A percentile compares a stretch with the other conserved stretches of the same genome.
phyloP scores from a whole-genome alignment of 2,113 vertebrate genomes.

The Grammomys dolichurus region DNA sequence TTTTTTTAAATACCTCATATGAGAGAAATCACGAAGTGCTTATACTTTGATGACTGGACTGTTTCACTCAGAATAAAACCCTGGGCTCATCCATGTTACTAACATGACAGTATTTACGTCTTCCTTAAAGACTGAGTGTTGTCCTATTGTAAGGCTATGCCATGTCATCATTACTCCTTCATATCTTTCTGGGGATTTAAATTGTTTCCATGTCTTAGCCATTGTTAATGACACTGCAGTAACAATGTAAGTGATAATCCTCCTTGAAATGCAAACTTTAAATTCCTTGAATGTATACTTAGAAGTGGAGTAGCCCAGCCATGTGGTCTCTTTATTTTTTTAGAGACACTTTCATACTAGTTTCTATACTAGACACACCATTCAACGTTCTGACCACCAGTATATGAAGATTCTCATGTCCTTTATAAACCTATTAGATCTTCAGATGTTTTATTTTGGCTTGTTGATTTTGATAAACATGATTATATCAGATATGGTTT shows the following conservation, averaged over 20 bases:
- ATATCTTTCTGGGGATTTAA: background rate
- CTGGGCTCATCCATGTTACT: background rate
- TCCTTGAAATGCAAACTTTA: background rate
- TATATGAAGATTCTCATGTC: background rate
- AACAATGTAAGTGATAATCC: background rate
- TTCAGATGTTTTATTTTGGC: background rate
- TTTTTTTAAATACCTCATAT: background rate
- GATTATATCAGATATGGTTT: background rate
- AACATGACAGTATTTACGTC: background rate
- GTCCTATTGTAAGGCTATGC: background rate
- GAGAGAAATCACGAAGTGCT: background rate
- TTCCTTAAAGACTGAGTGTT: background rate
- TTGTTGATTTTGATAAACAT: background rate
- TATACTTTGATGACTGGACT: background rate
- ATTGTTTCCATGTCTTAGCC: background rate
- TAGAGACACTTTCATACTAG: background rate
- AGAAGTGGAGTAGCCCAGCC: background rate
- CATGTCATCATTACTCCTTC: background rate
- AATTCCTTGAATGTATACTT: background rate
- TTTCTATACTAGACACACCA: background rate
- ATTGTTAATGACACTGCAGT: background rate
- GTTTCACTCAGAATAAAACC: background rate
- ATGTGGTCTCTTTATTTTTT: background rate
- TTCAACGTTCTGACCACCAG: background rate
- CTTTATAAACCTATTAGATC: background rate